These are phyloP conservation scores for Eremophila alpestris DNA, from an alignment of 2,797 vertebrate genomes.

Conservation along the genomic window DNA sequence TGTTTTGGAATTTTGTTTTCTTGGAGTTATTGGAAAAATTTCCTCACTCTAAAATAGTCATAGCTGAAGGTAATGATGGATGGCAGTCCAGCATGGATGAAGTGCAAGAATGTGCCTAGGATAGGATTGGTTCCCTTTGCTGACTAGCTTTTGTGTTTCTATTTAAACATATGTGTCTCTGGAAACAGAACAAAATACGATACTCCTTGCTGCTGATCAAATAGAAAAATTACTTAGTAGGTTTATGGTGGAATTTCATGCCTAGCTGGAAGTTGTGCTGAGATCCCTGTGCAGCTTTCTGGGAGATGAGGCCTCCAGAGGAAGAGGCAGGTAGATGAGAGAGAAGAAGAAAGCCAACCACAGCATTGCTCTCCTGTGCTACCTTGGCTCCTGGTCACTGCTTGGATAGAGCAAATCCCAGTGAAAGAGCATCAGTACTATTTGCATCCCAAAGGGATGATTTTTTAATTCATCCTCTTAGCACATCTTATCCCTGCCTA, in stretches of 20 bases:
- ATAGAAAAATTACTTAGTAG: neutral
- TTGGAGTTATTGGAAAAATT: neutral
- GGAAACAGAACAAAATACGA: neutral
- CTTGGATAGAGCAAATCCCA: neutral
- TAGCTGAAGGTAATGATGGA: neutral
- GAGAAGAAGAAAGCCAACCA: neutral
- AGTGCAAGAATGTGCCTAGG: neutral
- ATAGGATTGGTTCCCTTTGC: neutral
- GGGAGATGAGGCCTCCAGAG: neutral
- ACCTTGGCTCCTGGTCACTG: neutral
- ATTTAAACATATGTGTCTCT: neutral
- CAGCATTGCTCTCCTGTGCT: neutral
- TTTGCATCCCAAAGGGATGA: neutral
- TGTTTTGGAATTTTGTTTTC: neutral
- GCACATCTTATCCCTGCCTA: neutral
- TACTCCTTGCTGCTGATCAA: neutral
- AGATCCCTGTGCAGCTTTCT: neutral
- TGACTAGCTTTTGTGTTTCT: neutral
- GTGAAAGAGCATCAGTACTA: neutral
- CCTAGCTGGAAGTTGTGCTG: neutral
- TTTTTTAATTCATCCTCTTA: slow-evolving; percentile 43
- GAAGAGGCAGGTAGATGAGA: neutral
- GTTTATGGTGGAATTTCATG: neutral
- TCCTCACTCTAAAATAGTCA: neutral
- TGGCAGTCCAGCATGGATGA: neutral